Evolutionary conservation across 2,888 invertebrate genomes (phyloP), one percentile per base, ranked within the genome.

Genomic region (Malthinus seriepunctatus): DNA sequence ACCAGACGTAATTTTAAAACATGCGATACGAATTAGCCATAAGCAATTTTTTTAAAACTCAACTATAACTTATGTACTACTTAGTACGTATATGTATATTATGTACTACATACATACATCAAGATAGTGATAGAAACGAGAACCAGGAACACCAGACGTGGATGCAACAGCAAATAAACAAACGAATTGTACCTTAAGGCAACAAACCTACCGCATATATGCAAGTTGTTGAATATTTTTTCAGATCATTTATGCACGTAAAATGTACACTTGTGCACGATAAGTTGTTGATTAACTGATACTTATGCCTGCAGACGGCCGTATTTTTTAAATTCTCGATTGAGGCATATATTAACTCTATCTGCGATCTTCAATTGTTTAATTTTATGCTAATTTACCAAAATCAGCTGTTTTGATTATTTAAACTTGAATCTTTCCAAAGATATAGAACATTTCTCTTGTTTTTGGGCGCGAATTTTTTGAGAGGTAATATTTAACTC

Each of bases 151-250:
- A 23, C 34, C 48, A 54, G 34, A 48, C 48, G 32, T 48, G 54
- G 39, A 54, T 32, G 48, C 48, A 54, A 54, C 48, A 54, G 42
- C 32, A 54, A 48, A 54, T 48, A 54, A 54, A 54, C 54, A 54
- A 54, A 54, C 48, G 54, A 48, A 11, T 38, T 15, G 10, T 15
- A 32, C 37, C 47, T 38, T 37, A 37, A 45, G 60, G 39, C 14
- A 47, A 39, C 23, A 23, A 23, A 23, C 44, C 48, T 54, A 62
- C 54, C 50, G 51, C 61, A 57, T 57, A 55, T 42, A 42, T 42
- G 15, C 23, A 42, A 56, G 46, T 54, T 62, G 37, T 51, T 33
- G 14, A 42, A 51, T 54, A 44, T 54, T 54, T 61, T 56, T 50
- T 46, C 34, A 23, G 50, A 49, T 44, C 38, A 42, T 50, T 38